Evolutionary conservation across 2,113 vertebrate genomes (phyloP), one percentile per base, ranked within the genome.

Genomic region (Aphelocoma coerulescens): DNA sequence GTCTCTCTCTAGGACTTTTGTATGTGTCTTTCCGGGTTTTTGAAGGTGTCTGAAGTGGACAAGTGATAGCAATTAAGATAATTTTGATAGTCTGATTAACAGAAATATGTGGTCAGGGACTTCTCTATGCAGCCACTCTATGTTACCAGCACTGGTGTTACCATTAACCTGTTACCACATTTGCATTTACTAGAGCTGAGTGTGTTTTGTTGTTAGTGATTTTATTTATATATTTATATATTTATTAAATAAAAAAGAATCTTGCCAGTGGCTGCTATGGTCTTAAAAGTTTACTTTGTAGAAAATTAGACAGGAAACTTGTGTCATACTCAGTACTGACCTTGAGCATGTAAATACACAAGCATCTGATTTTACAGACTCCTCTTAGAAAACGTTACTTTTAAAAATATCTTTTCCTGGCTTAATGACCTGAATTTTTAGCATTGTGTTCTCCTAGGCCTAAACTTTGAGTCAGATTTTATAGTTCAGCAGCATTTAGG

Each of bases 261-360:
- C 92, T 95, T 90, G 39, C 46, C 55, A 85, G 51, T 49, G 33
- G 68, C 52, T 33, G 7, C 58, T 74, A 44, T 89, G 39, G 63
- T 48, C 67, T 92, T 94, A 80, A 69, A 91, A 61, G 26, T 83
- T 96, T 93, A 48, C 37, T 94, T 87, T 92, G 71, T 92, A 79
- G 93, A 91, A 93, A 69, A 77, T 90, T 67, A 91, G 46, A 76
- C 55, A 95, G 96, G 93, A 96, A 96, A 71, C 67, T 88, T 91
- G 41, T 95, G 55, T 84, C 46, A 21, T 58, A 61, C 82, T 96
- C 79, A 59, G 18, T 81, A 57, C 41, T 78, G 88, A 95, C 86
- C 63, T 93, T 74, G 69, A 39, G 46, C 51, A 85, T 3, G 0
- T 39, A 93, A 75, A 86, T 85, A 54, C 9, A 10, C 48, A 77